phyloP scores from a whole-genome alignment of 2,888 invertebrate species.

The Megaustenia siamemsis region DNA sequence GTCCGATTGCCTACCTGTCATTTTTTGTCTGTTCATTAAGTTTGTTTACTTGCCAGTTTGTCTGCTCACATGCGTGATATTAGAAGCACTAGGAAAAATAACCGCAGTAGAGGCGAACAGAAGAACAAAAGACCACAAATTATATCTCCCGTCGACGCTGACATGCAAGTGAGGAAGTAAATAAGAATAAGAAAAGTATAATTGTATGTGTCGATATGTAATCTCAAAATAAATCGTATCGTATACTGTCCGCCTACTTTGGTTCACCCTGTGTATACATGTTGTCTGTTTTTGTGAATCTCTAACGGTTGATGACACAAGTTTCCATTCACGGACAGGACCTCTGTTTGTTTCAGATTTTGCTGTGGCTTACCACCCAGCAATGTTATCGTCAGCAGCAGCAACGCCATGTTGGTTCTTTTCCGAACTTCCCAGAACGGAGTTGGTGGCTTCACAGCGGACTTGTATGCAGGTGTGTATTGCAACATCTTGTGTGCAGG shows the following conservation, averaged over 20 bases:
- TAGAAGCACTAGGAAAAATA: too few species aligned
- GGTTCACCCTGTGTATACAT: background rate
- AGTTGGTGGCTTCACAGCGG: slow-evolving; percentile 49
- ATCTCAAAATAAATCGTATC: background rate
- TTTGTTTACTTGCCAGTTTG: too few species aligned
- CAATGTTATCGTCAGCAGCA: slow-evolving; percentile 36
- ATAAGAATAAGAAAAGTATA: background rate
- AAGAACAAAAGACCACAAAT: too few species aligned
- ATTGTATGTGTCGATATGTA: background rate
- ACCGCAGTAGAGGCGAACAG: too few species aligned
- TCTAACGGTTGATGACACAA: too few species aligned
- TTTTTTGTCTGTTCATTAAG: background rate
- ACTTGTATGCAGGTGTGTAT: slow-evolving; percentile 40
- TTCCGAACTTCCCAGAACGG: slow-evolving; percentile 45
- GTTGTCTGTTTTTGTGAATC: background rate
- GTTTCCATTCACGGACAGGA: too few species aligned
- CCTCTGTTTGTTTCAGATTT: slow-evolving; percentile 47
- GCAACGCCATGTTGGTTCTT: slow-evolving; percentile 49
- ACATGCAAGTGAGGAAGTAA: too few species aligned
- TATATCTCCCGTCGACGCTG: too few species aligned
- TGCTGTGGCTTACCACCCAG: slow-evolving; percentile 53
- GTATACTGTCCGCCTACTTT: background rate
- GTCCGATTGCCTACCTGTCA: background rate
- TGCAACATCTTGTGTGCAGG: background rate
- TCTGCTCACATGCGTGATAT: too few species aligned